Conservation (phyloP, 2,113 vertebrate genomes). For the Scomber japonicus region DNA sequence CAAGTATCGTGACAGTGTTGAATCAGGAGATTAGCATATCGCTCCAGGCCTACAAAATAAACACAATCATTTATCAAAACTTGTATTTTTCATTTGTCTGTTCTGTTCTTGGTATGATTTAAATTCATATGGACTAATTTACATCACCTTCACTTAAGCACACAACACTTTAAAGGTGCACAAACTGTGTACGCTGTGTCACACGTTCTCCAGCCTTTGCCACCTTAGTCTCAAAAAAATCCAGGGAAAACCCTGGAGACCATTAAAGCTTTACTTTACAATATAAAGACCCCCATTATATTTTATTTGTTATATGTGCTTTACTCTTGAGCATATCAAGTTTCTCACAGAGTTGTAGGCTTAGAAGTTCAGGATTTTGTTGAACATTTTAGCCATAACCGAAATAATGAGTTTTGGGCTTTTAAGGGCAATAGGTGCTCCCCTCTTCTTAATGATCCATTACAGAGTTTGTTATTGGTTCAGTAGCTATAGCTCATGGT, state of each 20-base stretch:
- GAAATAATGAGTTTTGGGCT: slow-evolving; percentile 14
- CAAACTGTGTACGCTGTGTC: too few relatives aligned
- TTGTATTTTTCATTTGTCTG: too few relatives aligned
- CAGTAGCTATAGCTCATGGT: neutral
- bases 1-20: too few relatives aligned
- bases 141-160: too few relatives aligned
- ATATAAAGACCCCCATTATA: slow-evolving; percentile 40
- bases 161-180: too few relatives aligned
- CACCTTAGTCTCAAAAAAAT: too few relatives aligned
- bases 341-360: slow-evolving; percentile 22
- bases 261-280: slow-evolving; percentile 24
- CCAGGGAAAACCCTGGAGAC: neutral
- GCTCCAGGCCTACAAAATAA: too few relatives aligned
- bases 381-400: slow-evolving; percentile 22
- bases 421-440: neutral
- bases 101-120: too few relatives aligned
- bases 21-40: too few relatives aligned
- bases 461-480: neutral
- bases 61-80: too few relatives aligned
- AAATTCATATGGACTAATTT: too few relatives aligned
- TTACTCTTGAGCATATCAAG: slow-evolving; percentile 20
- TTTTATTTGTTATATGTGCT: slow-evolving; percentile 4
- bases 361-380: slow-evolving; percentile 7
- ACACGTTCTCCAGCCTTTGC: too few relatives aligned
- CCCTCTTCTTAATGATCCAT: neutral